Conservation (phyloP, 2,797 vertebrate species). For the Semaprochilodus insignis region DNA sequence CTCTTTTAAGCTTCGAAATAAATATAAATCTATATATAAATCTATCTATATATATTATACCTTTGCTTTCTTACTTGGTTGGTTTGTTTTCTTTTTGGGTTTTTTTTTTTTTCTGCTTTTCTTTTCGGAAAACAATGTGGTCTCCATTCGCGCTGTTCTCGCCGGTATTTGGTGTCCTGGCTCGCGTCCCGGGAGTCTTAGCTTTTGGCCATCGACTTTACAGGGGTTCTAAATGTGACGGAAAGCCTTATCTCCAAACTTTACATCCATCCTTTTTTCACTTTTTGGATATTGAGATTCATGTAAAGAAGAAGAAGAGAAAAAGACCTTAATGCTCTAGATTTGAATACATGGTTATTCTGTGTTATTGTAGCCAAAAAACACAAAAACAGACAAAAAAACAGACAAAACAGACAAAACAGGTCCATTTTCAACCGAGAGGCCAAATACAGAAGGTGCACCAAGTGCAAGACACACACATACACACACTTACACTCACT, state of each 20-base stretch:
- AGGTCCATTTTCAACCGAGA: slow-evolving; percentile 65
- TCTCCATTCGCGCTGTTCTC: slow-evolving; percentile 72
- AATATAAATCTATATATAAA: slow-evolving; percentile 92
- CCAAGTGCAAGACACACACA: slow-evolving; percentile 60
- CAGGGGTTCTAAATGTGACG: slow-evolving; percentile 54
- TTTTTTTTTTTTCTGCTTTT: slow-evolving; percentile 73
- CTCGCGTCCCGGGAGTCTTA: slow-evolving; percentile 23
- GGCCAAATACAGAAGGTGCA: slow-evolving; percentile 69
- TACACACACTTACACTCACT: slow-evolving; percentile 61
- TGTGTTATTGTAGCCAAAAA: slow-evolving; percentile 80
- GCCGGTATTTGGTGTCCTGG: slow-evolving; percentile 47
- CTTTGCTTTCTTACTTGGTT: neutral
- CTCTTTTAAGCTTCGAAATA: slow-evolving; percentile 97
- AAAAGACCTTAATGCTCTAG: slow-evolving; percentile 72
- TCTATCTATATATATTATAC: slow-evolving; percentile 75
- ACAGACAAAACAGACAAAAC: slow-evolving; percentile 45
- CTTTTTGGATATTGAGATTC: slow-evolving; percentile 72
- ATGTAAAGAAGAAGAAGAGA: slow-evolving; percentile 65
- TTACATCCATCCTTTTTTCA: slow-evolving; percentile 67
- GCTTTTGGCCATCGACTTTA: slow-evolving; percentile 47
- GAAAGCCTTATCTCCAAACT: slow-evolving; percentile 71
- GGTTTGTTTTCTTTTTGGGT: slow-evolving; percentile 71
- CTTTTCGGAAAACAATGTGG: slow-evolving; percentile 87
- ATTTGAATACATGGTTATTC: slow-evolving; percentile 74
- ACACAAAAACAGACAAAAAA: neutral